Conservation (phyloP, 2,888 invertebrate genomes). For the Xylota segnis region DNA sequence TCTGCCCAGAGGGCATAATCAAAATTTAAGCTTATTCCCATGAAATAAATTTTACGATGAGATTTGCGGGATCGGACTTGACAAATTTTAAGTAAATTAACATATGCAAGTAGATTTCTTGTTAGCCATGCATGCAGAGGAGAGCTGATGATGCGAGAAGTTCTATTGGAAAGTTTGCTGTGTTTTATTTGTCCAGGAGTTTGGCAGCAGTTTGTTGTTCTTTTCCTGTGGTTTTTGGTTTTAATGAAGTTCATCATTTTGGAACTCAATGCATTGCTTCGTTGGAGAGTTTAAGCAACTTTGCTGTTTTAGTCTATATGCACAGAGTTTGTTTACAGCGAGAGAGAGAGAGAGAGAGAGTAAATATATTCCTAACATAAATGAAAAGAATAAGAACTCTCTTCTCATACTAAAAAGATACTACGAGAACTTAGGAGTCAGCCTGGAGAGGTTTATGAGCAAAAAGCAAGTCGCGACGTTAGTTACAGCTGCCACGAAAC, state of each 20-base stretch:
- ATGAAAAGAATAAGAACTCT: no score
- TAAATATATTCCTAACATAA: no score
- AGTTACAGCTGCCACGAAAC: no score
- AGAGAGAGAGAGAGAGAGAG: no score
- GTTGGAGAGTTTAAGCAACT: no score
- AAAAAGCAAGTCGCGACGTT: no score
- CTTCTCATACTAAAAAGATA: no score
- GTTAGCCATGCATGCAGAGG: not conserved
- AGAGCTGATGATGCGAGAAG: not conserved
- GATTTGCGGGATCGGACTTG: not conserved
- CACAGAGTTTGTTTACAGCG: no score
- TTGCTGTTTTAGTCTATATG: no score
- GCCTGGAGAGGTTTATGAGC: no score
- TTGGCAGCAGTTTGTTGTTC: not conserved
- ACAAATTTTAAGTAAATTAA: conserved; percentile 3
- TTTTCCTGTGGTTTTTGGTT: not conserved
- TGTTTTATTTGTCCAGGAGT: not conserved
- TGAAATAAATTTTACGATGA: not conserved
- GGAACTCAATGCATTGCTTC: not conserved
- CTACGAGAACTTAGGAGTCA: no score
- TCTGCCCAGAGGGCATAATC: not conserved
- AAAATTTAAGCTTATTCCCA: not conserved
- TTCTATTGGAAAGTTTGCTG: not conserved
- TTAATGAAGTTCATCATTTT: not conserved
- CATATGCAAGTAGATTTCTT: not conserved